phyloP scores from a whole-genome alignment of 2,888 invertebrate species.

The Napeogenes sylphis region DNA sequence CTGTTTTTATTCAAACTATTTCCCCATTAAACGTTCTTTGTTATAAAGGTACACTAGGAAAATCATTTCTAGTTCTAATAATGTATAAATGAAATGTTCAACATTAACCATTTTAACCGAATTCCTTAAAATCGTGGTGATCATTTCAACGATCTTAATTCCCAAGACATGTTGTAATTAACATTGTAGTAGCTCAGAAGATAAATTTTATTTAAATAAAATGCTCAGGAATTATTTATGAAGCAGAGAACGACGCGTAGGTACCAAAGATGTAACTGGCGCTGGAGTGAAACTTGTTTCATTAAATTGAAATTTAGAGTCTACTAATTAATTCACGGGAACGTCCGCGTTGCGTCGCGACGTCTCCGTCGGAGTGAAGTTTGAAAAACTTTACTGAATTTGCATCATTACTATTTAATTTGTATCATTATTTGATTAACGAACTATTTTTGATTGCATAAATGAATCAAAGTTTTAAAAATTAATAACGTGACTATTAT shows the following conservation, averaged over 20 bases:
- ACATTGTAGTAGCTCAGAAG: neutral
- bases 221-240: constrained; percentile 5
- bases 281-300: constrained; percentile 63
- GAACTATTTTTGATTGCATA: neutral
- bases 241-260: constrained; percentile 5
- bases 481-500: neutral
- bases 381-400: constrained; percentile 2
- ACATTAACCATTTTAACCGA: no score
- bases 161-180: neutral
- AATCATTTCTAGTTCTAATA: no score
- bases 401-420: constrained; percentile 5
- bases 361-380: constrained; percentile 4
- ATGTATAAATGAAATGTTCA: no score
- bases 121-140: no score
- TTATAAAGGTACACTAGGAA: no score
- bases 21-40: no score
- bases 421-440: constrained; percentile 2
- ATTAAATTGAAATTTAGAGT: constrained; percentile 70
- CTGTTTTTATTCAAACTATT: neutral
- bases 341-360: neutral
- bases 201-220: constrained; percentile 4
- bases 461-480: neutral
- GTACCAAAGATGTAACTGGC: constrained; percentile 12
- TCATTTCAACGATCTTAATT: no score
- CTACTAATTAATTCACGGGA: constrained; percentile 65